phyloP scores from a whole-genome alignment of 2,797 vertebrate species.

The Hippocampus kuda region DNA sequence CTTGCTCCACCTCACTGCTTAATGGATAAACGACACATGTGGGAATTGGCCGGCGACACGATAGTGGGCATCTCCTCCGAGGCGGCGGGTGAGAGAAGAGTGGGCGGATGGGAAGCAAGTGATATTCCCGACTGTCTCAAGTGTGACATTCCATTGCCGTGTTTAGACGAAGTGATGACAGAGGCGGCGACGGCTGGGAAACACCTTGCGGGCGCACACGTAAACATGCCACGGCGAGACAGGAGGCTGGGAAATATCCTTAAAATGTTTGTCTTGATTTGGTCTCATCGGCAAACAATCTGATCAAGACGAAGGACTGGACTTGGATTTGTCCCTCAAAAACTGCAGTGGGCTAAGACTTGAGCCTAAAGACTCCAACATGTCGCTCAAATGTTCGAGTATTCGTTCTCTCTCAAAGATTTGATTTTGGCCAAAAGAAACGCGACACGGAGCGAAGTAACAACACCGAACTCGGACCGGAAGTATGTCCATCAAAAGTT shows the following conservation, averaged over 20 bases:
- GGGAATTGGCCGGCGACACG: conserved; percentile 10
- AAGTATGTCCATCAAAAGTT: no score
- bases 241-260: no score
- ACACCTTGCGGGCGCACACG: conserved; percentile 35
- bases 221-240: conserved; percentile 1
- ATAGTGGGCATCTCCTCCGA: conserved; percentile 25
- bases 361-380: not conserved
- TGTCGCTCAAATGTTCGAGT: not conserved
- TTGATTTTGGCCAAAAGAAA: no score
- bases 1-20: not conserved
- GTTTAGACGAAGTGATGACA: conserved; percentile 49
- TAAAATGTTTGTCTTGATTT: no score
- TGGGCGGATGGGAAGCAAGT: conserved; percentile 40
- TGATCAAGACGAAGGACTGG: not conserved
- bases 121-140: conserved; percentile 45
- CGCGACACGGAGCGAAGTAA: no score
- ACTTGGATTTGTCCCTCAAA: not conserved
- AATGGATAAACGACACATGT: conserved; percentile 8
- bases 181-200: conserved; percentile 49
- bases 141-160: conserved; percentile 38
- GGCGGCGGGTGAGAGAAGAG: conserved; percentile 23
- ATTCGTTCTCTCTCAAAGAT: no score
- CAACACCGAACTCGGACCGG: no score
- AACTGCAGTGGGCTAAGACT: not conserved
- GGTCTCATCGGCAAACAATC: no score